Evolutionary conservation across 1,140 invertebrate genomes (phyloP), one percentile per base, ranked within the genome.

Genomic region (Drosophila kanapiae): DNA sequence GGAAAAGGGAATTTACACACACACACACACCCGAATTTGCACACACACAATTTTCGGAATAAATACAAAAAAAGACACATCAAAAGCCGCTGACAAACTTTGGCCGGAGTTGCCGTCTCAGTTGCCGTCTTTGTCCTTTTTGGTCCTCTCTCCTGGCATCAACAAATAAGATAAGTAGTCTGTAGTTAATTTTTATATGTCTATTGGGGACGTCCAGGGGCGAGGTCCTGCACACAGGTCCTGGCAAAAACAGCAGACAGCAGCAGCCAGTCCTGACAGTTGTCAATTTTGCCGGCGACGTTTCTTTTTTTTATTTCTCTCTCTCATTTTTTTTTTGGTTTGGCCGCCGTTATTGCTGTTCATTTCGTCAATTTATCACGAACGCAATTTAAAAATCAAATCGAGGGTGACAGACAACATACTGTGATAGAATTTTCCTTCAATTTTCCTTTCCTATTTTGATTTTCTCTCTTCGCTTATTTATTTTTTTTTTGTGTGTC

Each of bases 291-390:
- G 60, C 62, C 62, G 54, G 62, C 58, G 60, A 82, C 70, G 78
- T 71, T 40, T 59, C 59, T 62, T 42, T 58, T 42, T 51, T 16
- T 54, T n/a, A 43, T 16, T 56, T 23, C 3, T 3, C 23, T 3
- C 23, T 23, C 23, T 23, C 23, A 2, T 37, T 62, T 70, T 40
- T 31, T 38, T 40, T 37, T 42, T 58, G 68, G 61, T 45, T 64
- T 33, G 64, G 64, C 57, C 48, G 23, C 67, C 80, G 78, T 90
- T 90, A 90, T 91, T 90, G 85, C 85, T 90, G 86, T 90, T 90
- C 85, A 90, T 90, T 90, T 91, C 86, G 87, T 91, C 87, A 91
- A 91, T 91, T 91, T 91, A 91, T 91, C 87, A 91, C 87, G 87
- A 91, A 91, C 82, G 87, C 85, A 91, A 81, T 87, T 91, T 82